Conservation (phyloP, 2,888 invertebrate genomes). For the Glaucopsyche alexis region DNA sequence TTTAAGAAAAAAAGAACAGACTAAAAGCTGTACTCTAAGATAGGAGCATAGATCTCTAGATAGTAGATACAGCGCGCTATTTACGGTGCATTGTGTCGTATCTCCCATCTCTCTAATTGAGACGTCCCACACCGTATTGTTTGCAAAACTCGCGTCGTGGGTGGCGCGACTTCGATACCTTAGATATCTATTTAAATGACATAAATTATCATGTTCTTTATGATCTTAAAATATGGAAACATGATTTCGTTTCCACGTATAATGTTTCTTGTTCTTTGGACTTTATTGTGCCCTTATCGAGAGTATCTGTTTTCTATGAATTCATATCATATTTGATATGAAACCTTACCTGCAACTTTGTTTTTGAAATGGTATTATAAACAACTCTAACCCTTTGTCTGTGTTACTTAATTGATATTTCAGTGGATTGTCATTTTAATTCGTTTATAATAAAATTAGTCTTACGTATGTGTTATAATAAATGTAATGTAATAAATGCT, state of each 20-base stretch:
- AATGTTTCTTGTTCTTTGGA: constrained; percentile 14
- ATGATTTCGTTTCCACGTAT: constrained; percentile 23
- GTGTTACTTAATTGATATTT: not conserved
- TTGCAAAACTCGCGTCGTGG: constrained; percentile 71
- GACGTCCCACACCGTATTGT: constrained; percentile 75
- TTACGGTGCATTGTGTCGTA: constrained; percentile 69
- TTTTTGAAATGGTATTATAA: not conserved
- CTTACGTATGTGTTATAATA: too few species aligned
- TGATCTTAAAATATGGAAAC: constrained; percentile 19
- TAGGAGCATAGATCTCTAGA: not conserved
- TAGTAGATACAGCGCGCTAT: constrained; percentile 50
- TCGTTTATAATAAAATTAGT: not conserved
- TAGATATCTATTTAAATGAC: constrained; percentile 16
- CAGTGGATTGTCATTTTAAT: not conserved
- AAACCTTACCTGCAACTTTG: not conserved
- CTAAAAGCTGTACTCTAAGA: not conserved
- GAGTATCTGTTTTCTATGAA: constrained; percentile 18
- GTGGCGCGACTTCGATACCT: constrained; percentile 48
- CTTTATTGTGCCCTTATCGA: constrained; percentile 8
- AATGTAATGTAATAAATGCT: too few species aligned
- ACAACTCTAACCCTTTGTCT: not conserved
- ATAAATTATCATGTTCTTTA: constrained; percentile 9
- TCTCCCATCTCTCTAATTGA: constrained; percentile 70
- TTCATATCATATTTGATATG: not conserved
- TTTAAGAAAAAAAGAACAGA: too few species aligned